Base-by-base conservation (phyloP, 2,888 invertebrate genomes). In the Tachina fera region DNA sequence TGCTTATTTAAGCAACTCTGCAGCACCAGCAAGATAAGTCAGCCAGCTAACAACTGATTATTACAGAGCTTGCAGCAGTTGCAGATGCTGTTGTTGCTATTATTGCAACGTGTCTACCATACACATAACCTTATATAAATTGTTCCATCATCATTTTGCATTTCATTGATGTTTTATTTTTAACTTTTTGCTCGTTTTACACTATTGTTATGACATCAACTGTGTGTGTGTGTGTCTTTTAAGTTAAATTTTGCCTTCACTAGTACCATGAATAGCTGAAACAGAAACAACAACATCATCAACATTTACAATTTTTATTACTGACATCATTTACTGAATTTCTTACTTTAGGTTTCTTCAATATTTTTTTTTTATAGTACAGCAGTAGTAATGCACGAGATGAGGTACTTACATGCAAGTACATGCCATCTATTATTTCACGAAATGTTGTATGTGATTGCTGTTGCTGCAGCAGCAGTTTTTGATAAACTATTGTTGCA, bases 41-140 rank as follows among this genome's bases (percentile, higher is more conserved):
- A 56, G n/a, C 6, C 22, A 56, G 19, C 65, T 56, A 56, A 71
- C 63, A 72, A 72, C 63, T 79, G 71, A 63, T 63, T 71, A 79
- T 71, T 49, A 10, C 10, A 47, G 45, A 31, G 71, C 41, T 63
- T 51, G 49, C 43, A 49, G 65, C 56, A 71, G 43, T 61, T 61
- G 45, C 5, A 49, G 19, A 8, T 65, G 47, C 22, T 56, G 14
- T 56, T 65, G 65, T 49, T 67, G 22, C n/a, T 22, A 41, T 16
- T 61, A 51, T 39, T 75, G 61, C 76, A 71, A 71, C 63, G 56
- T 76, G 76, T 63, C 82, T 70, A 63, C 70, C 63, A 76, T 56
- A 49, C 63, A 76, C 49, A 43, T 63, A 76, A 71, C 82, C 82
- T 82, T 47, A 70, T 82, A 76, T 71, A 76, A 82, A 76, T 82